Percentiles rank a stretch among this genome's conserved stretches.
Conservation (phyloP, 2,113 vertebrate species). For the Mellivora capensis region DNA sequence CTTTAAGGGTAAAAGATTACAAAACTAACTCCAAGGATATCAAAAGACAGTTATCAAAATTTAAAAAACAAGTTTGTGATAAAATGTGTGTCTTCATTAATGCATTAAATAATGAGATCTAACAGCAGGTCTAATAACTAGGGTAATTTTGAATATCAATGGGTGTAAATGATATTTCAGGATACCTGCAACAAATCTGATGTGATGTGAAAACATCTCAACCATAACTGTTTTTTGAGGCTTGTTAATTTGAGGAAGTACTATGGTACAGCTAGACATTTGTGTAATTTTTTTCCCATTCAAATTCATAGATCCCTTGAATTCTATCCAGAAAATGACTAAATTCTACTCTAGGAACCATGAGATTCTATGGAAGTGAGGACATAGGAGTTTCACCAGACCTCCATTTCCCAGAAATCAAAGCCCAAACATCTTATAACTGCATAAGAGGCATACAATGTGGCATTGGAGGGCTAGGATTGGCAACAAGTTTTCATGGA, state of each 20-base stretch:
- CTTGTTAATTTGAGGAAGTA: background rate
- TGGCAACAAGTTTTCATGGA: background rate
- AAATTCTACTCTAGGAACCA: background rate
- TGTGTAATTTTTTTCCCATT: background rate
- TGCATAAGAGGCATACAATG: background rate
- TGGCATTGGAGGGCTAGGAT: background rate
- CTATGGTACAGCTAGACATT: background rate
- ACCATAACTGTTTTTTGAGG: background rate
- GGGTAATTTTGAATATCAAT: background rate
- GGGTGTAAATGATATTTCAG: background rate
- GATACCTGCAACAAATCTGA: background rate
- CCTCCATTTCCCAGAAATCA: background rate
- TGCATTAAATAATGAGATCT: background rate
- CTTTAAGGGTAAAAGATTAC: background rate
- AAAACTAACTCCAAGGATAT: background rate
- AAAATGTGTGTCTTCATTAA: background rate
- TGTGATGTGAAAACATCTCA: background rate
- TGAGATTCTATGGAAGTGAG: background rate
- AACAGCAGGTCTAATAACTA: background rate
- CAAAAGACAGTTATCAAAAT: background rate
- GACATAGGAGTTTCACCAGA: background rate
- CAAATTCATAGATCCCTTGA: background rate
- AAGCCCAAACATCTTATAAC: background rate
- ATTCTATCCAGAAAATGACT: background rate
- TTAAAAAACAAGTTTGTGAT: slow-evolving; percentile 21